Percentiles rank a stretch among this genome's conserved stretches.
These are phyloP conservation scores for Petrocephalus microphthalmus DNA, from an alignment of 2,113 vertebrate genomes.

Conservation along the genomic window DNA sequence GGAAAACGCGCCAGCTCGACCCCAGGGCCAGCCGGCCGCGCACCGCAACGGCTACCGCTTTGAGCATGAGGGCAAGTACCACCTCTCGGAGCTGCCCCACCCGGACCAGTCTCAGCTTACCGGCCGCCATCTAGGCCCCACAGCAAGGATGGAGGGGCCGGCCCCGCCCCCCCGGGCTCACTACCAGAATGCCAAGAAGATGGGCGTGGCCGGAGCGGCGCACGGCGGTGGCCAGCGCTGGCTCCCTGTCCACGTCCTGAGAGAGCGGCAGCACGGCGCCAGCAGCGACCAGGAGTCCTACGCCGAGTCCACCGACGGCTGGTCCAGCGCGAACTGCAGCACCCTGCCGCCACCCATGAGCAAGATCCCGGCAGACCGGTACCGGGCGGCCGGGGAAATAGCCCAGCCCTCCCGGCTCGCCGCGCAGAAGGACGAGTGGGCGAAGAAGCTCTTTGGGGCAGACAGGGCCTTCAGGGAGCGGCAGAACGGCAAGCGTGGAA, in stretches of 20 bases:
- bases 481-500: constrained; percentile 64
- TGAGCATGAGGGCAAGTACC: constrained; percentile 56
- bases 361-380: constrained; percentile 94
- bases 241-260: constrained; percentile 85
- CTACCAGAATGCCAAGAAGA: constrained; percentile 63
- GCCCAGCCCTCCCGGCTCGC: constrained; percentile 60
- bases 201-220: constrained; percentile 38
- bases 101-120: constrained; percentile 66
- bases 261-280: constrained; percentile 80
- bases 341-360: constrained; percentile 95
- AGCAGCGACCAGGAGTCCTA: constrained; percentile 94
- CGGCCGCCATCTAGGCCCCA: constrained; percentile 55
- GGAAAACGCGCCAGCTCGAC: constrained; percentile 66
- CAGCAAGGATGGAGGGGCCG: constrained; percentile 61
- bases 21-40: constrained; percentile 55
- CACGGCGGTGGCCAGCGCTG: constrained; percentile 64
- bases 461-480: constrained; percentile 64
- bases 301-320: constrained; percentile 91
- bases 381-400: constrained; percentile 74
- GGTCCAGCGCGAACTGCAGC: constrained; percentile 93
- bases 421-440: constrained; percentile 77
- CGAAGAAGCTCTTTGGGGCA: constrained; percentile 79
- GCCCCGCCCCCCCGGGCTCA: constrained; percentile 60
- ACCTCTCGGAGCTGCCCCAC: constrained; percentile 63
- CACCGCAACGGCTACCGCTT: constrained; percentile 78